Base-by-base conservation (phyloP, 2,888 invertebrate species). In the Lacanobia wlatinum region DNA sequence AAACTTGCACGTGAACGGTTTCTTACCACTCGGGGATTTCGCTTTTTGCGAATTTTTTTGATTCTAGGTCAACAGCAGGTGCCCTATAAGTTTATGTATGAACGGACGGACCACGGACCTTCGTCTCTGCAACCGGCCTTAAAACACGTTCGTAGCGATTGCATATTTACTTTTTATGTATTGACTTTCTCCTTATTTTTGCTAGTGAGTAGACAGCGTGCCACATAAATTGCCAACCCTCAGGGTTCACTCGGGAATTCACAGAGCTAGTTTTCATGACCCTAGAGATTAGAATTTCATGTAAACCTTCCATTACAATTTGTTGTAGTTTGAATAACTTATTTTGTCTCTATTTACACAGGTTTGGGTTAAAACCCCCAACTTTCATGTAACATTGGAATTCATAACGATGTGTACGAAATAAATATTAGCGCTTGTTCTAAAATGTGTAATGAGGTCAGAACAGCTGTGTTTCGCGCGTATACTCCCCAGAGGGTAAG, bases 401-500 rank as follows among this genome's bases (percentile, higher is more conserved):
- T 62, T 68, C 8, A 28, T 43, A 67, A 50, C 69, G 58, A 66
- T 67, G 43, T 56, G 40, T 50, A 68, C 48, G 18, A 67, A 60
- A 76, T 56, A 73, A 68, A 84, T 77, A 81, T 84, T 70, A 66
- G 50, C 40, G 43, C 46, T 62, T 55, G 53, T 70, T 67, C 21
- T 23, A 28, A 43, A 65, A 67, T 61, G 34, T 65, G 40, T 84
- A 84, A 84, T 70, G 59, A 73, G 68, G 82, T 82, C 76, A 68
- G 21, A 48, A 70, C 74, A 61, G 53, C 43, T 59, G 60, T 64
- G 63, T 59, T 70, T 67, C 56, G 55, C 71, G 34, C 63, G 55
- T 48, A 55, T 80, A 23, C 23, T 72, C 72, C 65, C 58, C 0
- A 58, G 50, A 21, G 76, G 46, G 10, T 63, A 50, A 50, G 61